Conservation (phyloP, 2,888 invertebrate genomes). For the Phorcus lineatus region DNA sequence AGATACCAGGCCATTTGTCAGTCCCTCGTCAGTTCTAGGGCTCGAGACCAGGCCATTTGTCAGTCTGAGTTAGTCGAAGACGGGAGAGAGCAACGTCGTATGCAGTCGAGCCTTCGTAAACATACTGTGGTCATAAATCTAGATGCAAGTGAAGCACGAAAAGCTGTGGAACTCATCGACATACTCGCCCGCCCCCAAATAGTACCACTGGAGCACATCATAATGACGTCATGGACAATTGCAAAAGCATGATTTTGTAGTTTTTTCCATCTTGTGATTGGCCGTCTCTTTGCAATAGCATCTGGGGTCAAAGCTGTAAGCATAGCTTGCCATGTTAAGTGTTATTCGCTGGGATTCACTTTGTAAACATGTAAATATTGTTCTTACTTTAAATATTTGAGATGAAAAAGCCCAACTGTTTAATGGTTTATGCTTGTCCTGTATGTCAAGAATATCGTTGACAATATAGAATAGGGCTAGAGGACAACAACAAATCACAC, state of each 20-base stretch:
- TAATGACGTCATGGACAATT: slow-evolving; percentile 7
- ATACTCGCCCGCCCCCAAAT: neutral
- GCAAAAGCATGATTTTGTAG: neutral
- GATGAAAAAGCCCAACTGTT: neutral
- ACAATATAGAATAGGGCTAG: no score
- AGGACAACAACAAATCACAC: no score
- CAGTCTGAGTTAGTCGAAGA: neutral
- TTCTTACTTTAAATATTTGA: neutral
- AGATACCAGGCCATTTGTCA: neutral
- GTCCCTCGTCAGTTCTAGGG: neutral
- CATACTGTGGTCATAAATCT: neutral
- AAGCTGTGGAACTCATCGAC: neutral
- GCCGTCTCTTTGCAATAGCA: neutral
- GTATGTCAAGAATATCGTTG: no score
- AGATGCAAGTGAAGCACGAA: neutral
- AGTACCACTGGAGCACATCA: neutral
- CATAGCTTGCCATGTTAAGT: neutral
- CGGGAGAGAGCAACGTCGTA: neutral
- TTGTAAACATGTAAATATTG: slow-evolving; percentile 1
- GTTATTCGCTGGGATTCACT: neutral
- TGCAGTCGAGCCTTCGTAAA: neutral
- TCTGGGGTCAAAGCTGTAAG: neutral
- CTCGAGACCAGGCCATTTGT: neutral
- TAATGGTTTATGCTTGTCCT: no score
- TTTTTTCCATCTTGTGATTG: neutral